Evolutionary conservation across 2,888 invertebrate species (phyloP), one percentile per base, ranked within the genome.

Genomic region (Drepanosiphum platanoidis): DNA sequence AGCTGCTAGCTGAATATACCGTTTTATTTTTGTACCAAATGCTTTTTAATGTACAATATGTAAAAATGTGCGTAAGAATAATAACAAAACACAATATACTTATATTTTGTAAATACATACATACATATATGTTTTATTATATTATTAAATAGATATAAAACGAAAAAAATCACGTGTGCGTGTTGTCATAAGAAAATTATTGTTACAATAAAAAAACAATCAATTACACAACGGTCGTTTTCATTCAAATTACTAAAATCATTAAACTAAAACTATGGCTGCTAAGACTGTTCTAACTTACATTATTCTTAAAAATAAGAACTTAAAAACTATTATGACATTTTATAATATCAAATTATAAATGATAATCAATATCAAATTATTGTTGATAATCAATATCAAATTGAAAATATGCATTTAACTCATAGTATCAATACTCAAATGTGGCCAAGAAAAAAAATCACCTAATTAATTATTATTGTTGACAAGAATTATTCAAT

Each of bases 71-170:
- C 36, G 58, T 39, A 81, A 2, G 36, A 58, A 18, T 52, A 52
- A 30, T n/a, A n/a, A n/a, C n/a, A 80, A 68, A 80, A 27, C 7
- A 52, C 64, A 66, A 32, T 7, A 81, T 58, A 34, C 36, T 70
- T 36, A 18, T 81, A 58, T 39, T 71, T 81, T 81, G 80, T 70
- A 70, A 81, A 81, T 81, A 81, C n/a, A 79, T 79, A 79, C 42
- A 30, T 78, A 9, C 32, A 32, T 66, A 27, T 15, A 80, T 79
- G 52, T 70, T 71, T 81, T 71, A 81, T 70, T 81, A 81, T 42
- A 52, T 66, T 79, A 42, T 34, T 66, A 64, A 66, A 66, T 66
- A 66, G 32, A n/a, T 42, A 78, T 39, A 64, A 64, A 78, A 64
- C 18, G 42, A 79, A 78, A 42, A 64, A 64, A 66, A 34, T 75